phyloP scores from a whole-genome alignment of 2,797 vertebrate genomes.

The Gambelia wislizenii region DNA sequence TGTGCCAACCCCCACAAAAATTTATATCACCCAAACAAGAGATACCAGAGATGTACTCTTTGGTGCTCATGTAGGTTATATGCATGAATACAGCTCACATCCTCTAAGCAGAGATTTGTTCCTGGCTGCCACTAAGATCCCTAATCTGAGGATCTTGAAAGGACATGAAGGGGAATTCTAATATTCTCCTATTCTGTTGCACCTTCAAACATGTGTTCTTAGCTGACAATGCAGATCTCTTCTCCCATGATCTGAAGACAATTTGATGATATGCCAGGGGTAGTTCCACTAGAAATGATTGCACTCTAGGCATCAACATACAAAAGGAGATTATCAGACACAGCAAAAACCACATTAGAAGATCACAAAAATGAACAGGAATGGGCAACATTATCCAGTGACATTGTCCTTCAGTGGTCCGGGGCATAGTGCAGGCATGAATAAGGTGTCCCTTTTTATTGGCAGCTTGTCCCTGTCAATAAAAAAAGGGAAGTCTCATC shows the following conservation, averaged over 20 bases:
- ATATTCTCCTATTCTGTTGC: neutral
- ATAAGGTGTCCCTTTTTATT: too few species aligned
- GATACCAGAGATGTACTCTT: slow-evolving; percentile 72
- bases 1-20: slow-evolving; percentile 76
- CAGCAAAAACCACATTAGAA: too few species aligned
- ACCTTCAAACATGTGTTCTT: slow-evolving; percentile 10
- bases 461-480: too few species aligned
- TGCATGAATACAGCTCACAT: slow-evolving; percentile 48
- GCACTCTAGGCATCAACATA: neutral
- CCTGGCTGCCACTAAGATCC: slow-evolving; percentile 1
- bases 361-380: too few species aligned
- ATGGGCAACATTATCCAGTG: too few species aligned
- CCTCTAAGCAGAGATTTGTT: slow-evolving; percentile 14
- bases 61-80: slow-evolving; percentile 76
- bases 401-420: too few species aligned
- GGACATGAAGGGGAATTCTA: neutral
- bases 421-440: too few species aligned
- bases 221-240: neutral
- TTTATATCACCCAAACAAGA: slow-evolving; percentile 73
- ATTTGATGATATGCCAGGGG: neutral
- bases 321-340: too few species aligned
- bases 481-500: too few species aligned
- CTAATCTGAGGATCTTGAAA: slow-evolving; percentile 7
- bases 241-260: neutral
- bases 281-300: neutral